Percentiles rank a stretch among this genome's conserved stretches.
phyloP scores from a whole-genome alignment of 2,797 vertebrate species.

The Caiman crocodilus region DNA sequence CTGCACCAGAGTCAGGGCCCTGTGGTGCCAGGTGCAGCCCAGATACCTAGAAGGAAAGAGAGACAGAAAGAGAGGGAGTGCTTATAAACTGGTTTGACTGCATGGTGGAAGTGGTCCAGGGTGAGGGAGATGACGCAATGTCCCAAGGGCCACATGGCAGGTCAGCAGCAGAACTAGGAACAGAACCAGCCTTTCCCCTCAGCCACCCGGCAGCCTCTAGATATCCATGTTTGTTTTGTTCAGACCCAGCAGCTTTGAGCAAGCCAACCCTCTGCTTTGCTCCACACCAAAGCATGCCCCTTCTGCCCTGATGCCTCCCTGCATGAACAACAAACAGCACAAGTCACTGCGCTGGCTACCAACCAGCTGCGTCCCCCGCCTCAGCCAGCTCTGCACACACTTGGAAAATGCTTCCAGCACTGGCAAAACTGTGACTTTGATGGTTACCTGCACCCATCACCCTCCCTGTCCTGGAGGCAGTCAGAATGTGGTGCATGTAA shows the following conservation, averaged over 20 bases:
- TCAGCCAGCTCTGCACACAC: not conserved
- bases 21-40: not conserved
- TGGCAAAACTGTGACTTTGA: not conserved
- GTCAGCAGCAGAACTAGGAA: too few relatives aligned
- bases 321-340: not conserved
- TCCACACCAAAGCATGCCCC: not conserved
- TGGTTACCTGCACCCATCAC: not conserved
- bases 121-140: not conserved
- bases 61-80: too few relatives aligned
- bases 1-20: not conserved
- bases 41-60: too few relatives aligned
- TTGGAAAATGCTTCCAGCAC: not conserved
- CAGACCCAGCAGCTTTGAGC: not conserved
- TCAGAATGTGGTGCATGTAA: not conserved
- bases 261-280: not conserved
- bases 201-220: too few relatives aligned
- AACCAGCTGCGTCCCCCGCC: not conserved
- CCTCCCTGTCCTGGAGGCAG: not conserved
- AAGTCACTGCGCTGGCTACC: not conserved
- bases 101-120: not conserved
- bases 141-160: not conserved
- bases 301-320: not conserved
- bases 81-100: not conserved
- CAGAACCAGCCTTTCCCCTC: too few relatives aligned
- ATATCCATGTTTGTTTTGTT: too few relatives aligned